Conservation (phyloP, 2,113 vertebrate species). For the Melanerpes aurifrons region DNA sequence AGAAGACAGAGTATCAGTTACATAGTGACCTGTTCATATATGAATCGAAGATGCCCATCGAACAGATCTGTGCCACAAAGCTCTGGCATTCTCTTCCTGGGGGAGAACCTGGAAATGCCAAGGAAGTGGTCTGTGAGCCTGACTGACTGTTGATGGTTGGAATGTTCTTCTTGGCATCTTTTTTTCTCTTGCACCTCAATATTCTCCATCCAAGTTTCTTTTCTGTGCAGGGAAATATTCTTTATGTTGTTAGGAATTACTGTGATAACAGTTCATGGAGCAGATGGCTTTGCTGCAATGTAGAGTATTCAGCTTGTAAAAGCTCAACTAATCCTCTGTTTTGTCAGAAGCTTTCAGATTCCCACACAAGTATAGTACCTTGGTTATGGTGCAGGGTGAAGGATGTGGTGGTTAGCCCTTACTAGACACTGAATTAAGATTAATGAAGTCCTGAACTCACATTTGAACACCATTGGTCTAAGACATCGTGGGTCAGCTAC, state of each 20-base stretch:
- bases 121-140: not conserved
- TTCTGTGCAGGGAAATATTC: not conserved
- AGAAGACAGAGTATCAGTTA: not conserved
- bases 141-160: not conserved
- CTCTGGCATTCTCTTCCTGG: not conserved
- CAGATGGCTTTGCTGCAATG: not conserved
- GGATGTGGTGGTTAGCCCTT: not conserved
- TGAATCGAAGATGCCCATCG: not conserved
- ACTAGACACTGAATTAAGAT: not conserved
- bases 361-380: not conserved
- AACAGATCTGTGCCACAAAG: not conserved
- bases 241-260: not conserved
- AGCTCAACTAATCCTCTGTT: accelerated
- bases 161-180: not conserved
- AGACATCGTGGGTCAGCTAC: not conserved
- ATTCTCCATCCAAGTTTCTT: not conserved
- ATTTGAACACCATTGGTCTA: not conserved
- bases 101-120: not conserved
- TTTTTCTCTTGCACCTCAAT: not conserved
- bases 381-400: not conserved
- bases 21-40: not conserved
- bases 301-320: not conserved
- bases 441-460: not conserved
- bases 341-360: not conserved
- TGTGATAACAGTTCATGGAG: not conserved